Conservation (phyloP, 1,140 invertebrate genomes). For the Drosophila rufa region DNA sequence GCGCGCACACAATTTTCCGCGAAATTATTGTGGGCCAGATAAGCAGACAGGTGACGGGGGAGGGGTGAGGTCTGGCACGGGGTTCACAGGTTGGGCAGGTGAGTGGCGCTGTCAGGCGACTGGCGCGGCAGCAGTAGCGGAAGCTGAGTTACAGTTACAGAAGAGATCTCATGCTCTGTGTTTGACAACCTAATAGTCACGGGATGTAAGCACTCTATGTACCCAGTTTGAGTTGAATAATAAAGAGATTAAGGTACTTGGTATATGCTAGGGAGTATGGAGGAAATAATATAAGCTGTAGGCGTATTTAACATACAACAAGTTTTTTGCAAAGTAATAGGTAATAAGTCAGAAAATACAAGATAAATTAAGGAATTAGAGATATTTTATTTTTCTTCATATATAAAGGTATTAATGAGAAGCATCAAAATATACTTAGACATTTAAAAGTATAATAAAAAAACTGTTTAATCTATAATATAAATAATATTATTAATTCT, state of each 20-base stretch:
- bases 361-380: background rate
- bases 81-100: slow-evolving; percentile 2
- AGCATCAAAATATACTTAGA: no score
- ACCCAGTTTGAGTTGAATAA: slow-evolving; percentile 1
- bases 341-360: background rate
- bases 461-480: no score
- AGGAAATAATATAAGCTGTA: background rate
- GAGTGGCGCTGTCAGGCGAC: slow-evolving; percentile 2
- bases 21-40: slow-evolving; percentile 50
- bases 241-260: slow-evolving; percentile 12
- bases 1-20: slow-evolving; percentile 68
- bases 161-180: slow-evolving; percentile 20
- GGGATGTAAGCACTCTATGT: slow-evolving; percentile 8
- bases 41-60: slow-evolving; percentile 38
- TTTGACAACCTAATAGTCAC: slow-evolving; percentile 44
- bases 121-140: slow-evolving; percentile 4
- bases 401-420: no score
- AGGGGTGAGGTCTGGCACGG: background rate
- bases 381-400: no score
- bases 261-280: background rate
- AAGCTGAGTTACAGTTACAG: slow-evolving; percentile 36
- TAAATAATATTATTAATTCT: no score
- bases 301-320: no score
- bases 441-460: no score
- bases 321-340: background rate